phyloP scores from a whole-genome alignment of 2,113 vertebrate species.

The Sus scrofa region T2T-Sscrofa CM000817.6:123852001-123852500 shows the following conservation, averaged over 20 bases:
- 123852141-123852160: neutral
- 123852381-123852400: neutral
- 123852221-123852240: neutral
- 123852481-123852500: conserved; percentile 10
- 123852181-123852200: neutral
- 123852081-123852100: conserved; percentile 32
- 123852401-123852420: conserved; percentile 1
- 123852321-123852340: neutral
- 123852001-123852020: conserved; percentile 34
- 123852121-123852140: conserved; percentile 2
- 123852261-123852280: conserved; percentile 10
- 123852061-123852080: conserved; percentile 28
- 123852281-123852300: conserved; percentile 19
- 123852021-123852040: conserved; percentile 31
- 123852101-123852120: neutral
- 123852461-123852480: neutral
- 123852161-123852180: conserved; percentile 21
- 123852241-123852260: neutral
- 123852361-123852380: neutral
- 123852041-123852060: neutral
- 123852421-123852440: neutral
- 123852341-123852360: conserved; percentile 5
- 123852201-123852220: conserved; percentile 40
- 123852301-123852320: neutral
- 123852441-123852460: neutral